Conservation (phyloP, 2,888 invertebrate species). For the Rhyacophila evoluta region DNA sequence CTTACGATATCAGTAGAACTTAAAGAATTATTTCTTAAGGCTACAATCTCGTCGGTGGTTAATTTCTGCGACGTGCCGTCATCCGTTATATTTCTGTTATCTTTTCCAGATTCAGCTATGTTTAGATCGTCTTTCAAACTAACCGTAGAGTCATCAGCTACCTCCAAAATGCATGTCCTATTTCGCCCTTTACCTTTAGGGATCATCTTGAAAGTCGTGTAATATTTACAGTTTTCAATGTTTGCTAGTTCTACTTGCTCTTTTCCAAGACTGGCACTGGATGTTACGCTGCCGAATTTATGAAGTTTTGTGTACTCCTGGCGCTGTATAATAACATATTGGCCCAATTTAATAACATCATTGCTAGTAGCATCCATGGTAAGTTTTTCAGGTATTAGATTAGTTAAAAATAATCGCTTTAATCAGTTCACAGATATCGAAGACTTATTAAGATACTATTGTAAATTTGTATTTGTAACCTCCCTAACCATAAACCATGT, state of each 20-base stretch:
- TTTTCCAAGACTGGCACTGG: conserved; percentile 75
- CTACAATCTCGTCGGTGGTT: conserved; percentile 84
- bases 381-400: not conserved
- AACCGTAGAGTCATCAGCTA: conserved; percentile 64
- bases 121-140: conserved; percentile 73
- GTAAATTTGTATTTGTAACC: not conserved
- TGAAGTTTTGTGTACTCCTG: conserved; percentile 83
- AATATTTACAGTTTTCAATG: conserved; percentile 77
- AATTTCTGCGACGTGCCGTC: conserved; percentile 85
- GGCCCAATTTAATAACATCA: conserved; percentile 73
- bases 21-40: conserved; percentile 80
- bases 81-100: conserved; percentile 87
- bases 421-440: too few species aligned
- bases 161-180: conserved; percentile 69
- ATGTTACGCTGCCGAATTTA: conserved; percentile 76
- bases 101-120: conserved; percentile 77
- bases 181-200: conserved; percentile 70
- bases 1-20: conserved; percentile 88
- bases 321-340: conserved; percentile 81
- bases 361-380: not conserved
- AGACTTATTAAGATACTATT: not conserved
- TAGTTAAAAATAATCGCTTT: not conserved
- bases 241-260: conserved; percentile 77
- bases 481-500: not conserved
- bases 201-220: conserved; percentile 82